Base-by-base conservation (phyloP, 2,888 invertebrate genomes). In the Rhopalosiphum nymphaeae region DNA sequence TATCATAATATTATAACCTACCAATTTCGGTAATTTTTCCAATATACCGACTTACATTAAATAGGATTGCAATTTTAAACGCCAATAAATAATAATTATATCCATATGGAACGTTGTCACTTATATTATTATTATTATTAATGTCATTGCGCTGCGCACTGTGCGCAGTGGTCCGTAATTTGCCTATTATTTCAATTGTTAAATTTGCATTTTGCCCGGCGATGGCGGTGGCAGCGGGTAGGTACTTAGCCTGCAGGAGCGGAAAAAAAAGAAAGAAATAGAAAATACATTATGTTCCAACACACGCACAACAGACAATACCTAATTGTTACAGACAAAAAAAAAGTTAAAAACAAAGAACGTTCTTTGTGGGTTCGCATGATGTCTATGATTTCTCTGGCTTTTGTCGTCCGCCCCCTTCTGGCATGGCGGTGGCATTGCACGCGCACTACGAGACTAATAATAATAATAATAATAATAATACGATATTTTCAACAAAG, bases 321-420 rank as follows among this genome's bases (percentile, higher is more conserved):
- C 90, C 67, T 90, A 90, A 90, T 90, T 90, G 90, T 89, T 61
- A 16, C 13, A n/a, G 44, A 88, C 36, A 88, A 88, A 88, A 53
- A 88, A 42, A 89, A 61, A 61, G 9, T 56, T 42, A 46, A 67
- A 90, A 67, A 90, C 61, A 90, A 90, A 49, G 67, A 90, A 25
- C 67, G 90, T 46, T 61, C 89, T 67, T 11, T 67, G 67, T 42
- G 56, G 46, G 67, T 11, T 56, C 67, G 26, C 78, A 36, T 36
- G 78, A 78, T 78, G 53, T 26, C 67, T 90, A 67, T 67, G 67
- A 90, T 90, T 49, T 90, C 49, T 90, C 90, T n/a, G 42, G 46
- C 67, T 90, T 67, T 90, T 90, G 90, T 90, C 67, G 90, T 67
- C 61, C 57, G 49, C 44, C 90, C 90, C 90, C 90, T 49, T 67